Evolutionary conservation across 2,113 vertebrate genomes (phyloP).

Genomic region (Pardalotus punctatus): DNA sequence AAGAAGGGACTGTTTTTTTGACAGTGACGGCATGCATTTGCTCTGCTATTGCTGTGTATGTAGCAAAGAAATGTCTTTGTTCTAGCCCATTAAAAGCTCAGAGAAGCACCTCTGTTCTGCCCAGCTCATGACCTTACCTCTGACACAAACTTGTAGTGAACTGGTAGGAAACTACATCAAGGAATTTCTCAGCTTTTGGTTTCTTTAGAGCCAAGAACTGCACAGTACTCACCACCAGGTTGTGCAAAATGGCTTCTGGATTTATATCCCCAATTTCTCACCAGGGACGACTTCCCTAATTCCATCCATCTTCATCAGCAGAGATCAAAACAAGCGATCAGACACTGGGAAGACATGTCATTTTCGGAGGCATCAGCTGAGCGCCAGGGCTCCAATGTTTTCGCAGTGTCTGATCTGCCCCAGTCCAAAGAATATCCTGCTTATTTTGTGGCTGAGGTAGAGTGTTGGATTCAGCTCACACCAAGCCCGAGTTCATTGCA

Average conservation of each 20-base stretch:
- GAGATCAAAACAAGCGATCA: constrained; percentile 21
- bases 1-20: not conserved
- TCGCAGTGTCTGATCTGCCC: not conserved
- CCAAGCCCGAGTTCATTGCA: not conserved
- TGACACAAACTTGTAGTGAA: not conserved
- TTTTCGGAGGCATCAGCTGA: not conserved
- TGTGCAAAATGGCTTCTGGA: not conserved
- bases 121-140: not conserved
- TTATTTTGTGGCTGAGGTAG: not conserved
- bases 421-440: constrained; percentile 17
- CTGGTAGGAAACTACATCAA: not conserved
- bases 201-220: not conserved
- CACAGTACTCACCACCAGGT: not conserved
- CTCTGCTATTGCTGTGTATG: not conserved
- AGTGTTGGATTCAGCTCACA: not conserved
- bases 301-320: not conserved
- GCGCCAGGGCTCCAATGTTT: not conserved
- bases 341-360: not conserved
- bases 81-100: not conserved
- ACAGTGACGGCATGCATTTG: not conserved
- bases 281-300: not conserved
- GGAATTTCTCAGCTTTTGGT: not conserved
- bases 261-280: not conserved
- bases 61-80: not conserved
- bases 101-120: not conserved